Percentiles rank a stretch among this genome's conserved stretches.
Conservation (phyloP, 2,888 invertebrate genomes). For the Lithophane ornitopus region DNA sequence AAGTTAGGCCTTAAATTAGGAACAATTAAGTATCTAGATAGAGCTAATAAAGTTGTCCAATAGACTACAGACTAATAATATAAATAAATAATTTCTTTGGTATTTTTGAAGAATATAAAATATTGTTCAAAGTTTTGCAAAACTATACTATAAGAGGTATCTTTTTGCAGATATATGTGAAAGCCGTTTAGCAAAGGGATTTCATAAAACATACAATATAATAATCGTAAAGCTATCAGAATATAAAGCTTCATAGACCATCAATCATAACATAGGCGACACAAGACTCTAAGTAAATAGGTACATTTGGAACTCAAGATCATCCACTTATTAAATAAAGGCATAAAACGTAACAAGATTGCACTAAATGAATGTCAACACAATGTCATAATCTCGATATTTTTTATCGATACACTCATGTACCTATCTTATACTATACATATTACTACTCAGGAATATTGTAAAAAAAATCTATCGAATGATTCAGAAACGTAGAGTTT, state of each 20-base stretch:
- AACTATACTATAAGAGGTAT: neutral
- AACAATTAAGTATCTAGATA: conserved; percentile 44
- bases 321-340: neutral
- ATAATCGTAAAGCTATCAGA: conserved; percentile 1
- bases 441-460: neutral
- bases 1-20: conserved; percentile 66
- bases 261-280: neutral
- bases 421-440: neutral
- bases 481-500: neutral
- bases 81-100: conserved; percentile 38
- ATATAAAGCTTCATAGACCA: conserved; percentile 1
- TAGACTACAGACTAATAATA: neutral
- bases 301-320: no score
- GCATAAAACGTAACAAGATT: neutral
- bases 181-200: neutral
- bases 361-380: neutral
- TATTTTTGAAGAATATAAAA: neutral
- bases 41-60: conserved; percentile 35
- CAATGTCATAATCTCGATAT: neutral
- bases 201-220: neutral
- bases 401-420: neutral
- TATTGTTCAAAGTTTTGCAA: neutral
- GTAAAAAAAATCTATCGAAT: neutral
- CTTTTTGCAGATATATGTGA: neutral
- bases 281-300: neutral